phyloP scores from a whole-genome alignment of 2,113 vertebrate species.

The Pollimyrus isidori region DNA sequence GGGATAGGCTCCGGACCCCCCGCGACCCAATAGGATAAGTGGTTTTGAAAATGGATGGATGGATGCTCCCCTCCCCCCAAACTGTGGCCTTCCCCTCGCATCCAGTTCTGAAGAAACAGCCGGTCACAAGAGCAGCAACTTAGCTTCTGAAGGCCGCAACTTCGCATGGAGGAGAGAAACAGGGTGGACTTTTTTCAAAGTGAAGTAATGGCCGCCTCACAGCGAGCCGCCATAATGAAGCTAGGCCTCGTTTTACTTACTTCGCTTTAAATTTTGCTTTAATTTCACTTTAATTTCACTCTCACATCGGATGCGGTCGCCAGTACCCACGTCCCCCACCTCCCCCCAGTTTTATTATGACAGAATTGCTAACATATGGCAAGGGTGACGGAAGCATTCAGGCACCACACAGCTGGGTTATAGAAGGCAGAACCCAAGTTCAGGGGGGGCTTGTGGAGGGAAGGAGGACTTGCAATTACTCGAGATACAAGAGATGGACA shows the following conservation, averaged over 20 bases:
- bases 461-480: background rate
- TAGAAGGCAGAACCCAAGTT: background rate
- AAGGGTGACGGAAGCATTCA: background rate
- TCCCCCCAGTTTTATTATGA: background rate
- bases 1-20: too few species aligned
- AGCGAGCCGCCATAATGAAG: background rate
- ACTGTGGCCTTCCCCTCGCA: background rate
- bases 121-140: background rate
- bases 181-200: background rate
- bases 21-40: too few species aligned
- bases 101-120: background rate
- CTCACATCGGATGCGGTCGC: background rate
- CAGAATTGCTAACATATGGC: conserved; percentile 1
- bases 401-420: background rate
- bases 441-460: background rate
- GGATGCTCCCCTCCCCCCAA: background rate
- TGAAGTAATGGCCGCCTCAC: background rate
- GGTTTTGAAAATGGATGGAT: too few species aligned
- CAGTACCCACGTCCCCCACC: background rate
- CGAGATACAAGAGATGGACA: background rate
- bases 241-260: background rate
- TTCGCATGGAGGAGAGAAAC: background rate
- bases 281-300: background rate
- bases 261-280: background rate
- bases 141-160: background rate